A percentile compares a stretch with the other conserved stretches of the same genome.
Evolutionary conservation across 1,140 invertebrate species (phyloP).

Genomic region (Colletes gigas): DNA sequence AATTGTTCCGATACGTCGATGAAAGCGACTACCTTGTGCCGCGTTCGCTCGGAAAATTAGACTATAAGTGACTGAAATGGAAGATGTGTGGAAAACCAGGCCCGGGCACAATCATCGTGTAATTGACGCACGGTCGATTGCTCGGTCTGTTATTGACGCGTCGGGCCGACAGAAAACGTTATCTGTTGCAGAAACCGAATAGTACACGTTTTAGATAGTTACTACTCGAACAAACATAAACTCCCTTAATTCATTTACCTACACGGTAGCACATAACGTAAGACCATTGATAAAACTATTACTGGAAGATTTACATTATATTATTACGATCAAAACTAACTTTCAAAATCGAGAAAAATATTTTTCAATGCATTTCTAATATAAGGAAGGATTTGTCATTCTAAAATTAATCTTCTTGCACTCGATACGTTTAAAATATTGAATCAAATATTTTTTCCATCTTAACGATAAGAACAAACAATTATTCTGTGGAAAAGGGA

Average conservation of each 20-base stretch:
- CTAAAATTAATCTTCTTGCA: no score
- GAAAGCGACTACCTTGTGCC: neutral
- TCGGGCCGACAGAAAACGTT: neutral
- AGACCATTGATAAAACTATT: no score
- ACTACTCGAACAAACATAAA: neutral
- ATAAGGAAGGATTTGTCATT: no score
- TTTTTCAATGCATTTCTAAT: no score
- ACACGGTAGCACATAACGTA: no score
- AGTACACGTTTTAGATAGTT: neutral
- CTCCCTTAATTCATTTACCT: neutral
- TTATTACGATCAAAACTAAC: no score
- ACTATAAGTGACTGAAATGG: conserved; percentile 22
- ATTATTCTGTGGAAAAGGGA: neutral
- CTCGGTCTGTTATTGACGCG: conserved; percentile 8
- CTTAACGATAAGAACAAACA: no score
- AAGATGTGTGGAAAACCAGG: conserved; percentile 17
- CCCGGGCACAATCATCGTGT: neutral
- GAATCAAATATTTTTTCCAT: no score
- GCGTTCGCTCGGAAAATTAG: conserved; percentile 17
- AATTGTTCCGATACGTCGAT: conserved; percentile 6
- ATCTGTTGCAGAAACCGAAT: neutral
- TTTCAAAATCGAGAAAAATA: no score
- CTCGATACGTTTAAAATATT: no score
- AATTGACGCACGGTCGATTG: conserved; percentile 29
- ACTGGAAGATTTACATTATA: no score